Evolutionary conservation across 2,888 invertebrate species (phyloP).

Genomic region (Charanyca ferruginea): DNA sequence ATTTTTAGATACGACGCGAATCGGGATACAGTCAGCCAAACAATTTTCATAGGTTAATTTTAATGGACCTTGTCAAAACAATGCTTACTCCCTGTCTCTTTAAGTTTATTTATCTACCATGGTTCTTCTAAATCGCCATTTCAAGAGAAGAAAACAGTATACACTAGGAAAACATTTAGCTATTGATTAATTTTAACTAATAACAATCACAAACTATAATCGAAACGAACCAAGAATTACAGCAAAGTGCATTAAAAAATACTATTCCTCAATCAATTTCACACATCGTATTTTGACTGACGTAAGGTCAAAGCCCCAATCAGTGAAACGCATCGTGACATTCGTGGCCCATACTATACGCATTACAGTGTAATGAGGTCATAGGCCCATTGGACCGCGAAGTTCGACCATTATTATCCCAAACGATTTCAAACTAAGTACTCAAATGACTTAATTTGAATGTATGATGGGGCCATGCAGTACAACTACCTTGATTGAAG

Average conservation of each 20-base stretch:
- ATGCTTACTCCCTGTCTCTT: background rate
- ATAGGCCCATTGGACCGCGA: slow-evolving; percentile 75
- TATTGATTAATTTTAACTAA: background rate
- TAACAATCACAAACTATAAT: too few species aligned
- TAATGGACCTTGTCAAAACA: background rate
- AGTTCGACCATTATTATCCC: slow-evolving; percentile 70
- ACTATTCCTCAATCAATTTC: slow-evolving; percentile 25
- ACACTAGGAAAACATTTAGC: too few species aligned
- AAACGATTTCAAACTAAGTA: slow-evolving; percentile 66
- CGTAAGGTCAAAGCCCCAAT: slow-evolving; percentile 65
- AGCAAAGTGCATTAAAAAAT: slow-evolving; percentile 2
- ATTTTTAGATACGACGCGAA: too few species aligned
- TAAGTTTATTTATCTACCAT: background rate
- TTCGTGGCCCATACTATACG: slow-evolving; percentile 65
- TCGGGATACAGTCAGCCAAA: too few species aligned
- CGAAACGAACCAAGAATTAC: background rate
- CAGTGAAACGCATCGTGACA: slow-evolving; percentile 72
- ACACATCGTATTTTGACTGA: slow-evolving; percentile 46
- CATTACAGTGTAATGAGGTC: slow-evolving; percentile 73
- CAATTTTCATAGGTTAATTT: background rate
- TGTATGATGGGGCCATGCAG: slow-evolving; percentile 52
- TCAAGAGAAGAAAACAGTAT: background rate
- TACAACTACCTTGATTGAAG: slow-evolving; percentile 47
- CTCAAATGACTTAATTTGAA: slow-evolving; percentile 78
- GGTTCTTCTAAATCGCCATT: background rate